These are phyloP conservation scores for Scortum barcoo DNA, from an alignment of 2,113 vertebrate genomes.

Conservation along the genomic window DNA sequence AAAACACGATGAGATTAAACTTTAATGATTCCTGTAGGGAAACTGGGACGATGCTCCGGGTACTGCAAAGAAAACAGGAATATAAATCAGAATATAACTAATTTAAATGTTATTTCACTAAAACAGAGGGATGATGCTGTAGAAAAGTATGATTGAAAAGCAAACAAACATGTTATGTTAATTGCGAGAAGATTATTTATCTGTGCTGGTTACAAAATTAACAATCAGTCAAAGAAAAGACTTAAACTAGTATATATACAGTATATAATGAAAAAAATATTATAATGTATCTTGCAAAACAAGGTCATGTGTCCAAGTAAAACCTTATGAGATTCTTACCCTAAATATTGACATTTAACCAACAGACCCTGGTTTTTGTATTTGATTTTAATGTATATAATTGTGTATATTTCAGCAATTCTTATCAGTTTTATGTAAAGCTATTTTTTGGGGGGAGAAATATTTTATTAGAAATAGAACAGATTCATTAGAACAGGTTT, in stretches of 20 bases:
- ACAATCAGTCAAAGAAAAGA: background rate
- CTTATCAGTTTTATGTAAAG: background rate
- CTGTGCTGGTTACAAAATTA: background rate
- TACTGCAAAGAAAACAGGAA: background rate
- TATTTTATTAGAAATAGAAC: background rate
- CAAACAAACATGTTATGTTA: background rate
- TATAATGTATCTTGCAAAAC: background rate
- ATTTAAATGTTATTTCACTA: background rate
- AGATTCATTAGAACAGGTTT: too few species aligned
- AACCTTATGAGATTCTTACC: background rate
- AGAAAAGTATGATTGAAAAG: background rate
- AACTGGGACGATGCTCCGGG: conserved; percentile 5
- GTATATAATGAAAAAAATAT: too few species aligned
- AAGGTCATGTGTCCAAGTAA: background rate
- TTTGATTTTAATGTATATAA: background rate
- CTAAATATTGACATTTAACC: background rate
- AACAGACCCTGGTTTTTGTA: background rate
- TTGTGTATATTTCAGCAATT: background rate
- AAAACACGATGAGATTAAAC: conserved; percentile 27
- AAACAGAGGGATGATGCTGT: background rate
- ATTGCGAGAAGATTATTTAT: background rate
- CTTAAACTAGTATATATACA: background rate
- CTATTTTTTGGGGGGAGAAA: background rate
- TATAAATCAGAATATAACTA: background rate
- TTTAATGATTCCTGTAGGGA: conserved; percentile 19